Evolutionary conservation across 1,140 invertebrate species (phyloP), one percentile per base, ranked within the genome.

Genomic region (Penaeus japonicus): DNA sequence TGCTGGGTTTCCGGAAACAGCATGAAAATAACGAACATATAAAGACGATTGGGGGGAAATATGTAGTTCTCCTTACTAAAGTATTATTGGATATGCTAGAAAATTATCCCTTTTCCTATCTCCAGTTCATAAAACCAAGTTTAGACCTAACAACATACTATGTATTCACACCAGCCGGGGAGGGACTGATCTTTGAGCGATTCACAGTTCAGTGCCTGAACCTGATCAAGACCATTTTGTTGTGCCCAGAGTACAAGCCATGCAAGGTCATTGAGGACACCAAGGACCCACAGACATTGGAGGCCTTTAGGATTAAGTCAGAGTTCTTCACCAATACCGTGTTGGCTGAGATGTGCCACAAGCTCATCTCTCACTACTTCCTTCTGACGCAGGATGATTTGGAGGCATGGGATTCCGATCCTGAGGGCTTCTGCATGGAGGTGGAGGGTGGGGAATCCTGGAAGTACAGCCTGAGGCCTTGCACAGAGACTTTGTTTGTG

Each of bases 161-260:
- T 93, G 96, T 96, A 90, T 99, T 99, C 92, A 97, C 96, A 30
- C 94, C 96, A 86, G 94, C 94, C 89, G 96, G 96, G 57, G 94
- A 96, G 93, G 93, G 94, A 90, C 94, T 95, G 53, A 92, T 96
- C 35, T 98, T 97, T 93, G 96, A 97, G 92, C 93, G 95, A 91
- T 97, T 98, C 92, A 95, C 95, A 62, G 97, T 99, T 89, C 96
- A 97, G 89, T 97, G 96, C 91, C 94, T 99, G 85, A 98, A 98
- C 93, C 93, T 98, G 84, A 95, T 98, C 47, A 98, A 97, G 92
- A 94, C 94, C 0, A 96, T 98, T 89, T 93, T 98, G 89, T 92
- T 96, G 81, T 96, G 96, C 92, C 93, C 94, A 15, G 95, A 96
- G 91, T 97, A 96, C 92, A 96, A 95, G 91, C 92, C 94, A 77